phyloP scores from a whole-genome alignment of 2,113 vertebrate species.

The Megaptera novaeangliae region DNA sequence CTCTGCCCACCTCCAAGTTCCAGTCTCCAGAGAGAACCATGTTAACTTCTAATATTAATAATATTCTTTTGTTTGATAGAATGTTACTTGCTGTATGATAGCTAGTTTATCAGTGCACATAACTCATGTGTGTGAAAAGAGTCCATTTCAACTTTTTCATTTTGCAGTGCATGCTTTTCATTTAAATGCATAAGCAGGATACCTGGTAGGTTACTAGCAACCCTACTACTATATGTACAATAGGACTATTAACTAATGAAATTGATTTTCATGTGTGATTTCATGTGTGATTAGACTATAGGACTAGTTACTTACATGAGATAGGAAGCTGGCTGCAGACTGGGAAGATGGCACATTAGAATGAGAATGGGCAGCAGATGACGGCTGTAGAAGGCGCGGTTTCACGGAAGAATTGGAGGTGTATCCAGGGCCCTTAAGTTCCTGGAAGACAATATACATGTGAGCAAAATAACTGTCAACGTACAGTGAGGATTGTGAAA shows the following conservation, averaged over 20 bases:
- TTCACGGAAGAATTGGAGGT: constrained; percentile 39
- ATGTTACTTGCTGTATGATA: not conserved
- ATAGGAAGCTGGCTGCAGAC: constrained; percentile 52
- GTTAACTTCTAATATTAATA: not conserved
- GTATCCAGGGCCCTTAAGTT: constrained; percentile 82
- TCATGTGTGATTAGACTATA: not conserved
- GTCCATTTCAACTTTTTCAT: not conserved
- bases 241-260: not conserved
- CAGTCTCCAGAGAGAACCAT: not conserved
- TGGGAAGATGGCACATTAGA: constrained; percentile 59
- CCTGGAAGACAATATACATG: constrained; percentile 75
- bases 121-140: not conserved
- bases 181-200: not conserved
- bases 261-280: not conserved
- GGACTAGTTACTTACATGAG: constrained; percentile 63
- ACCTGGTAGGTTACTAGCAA: not conserved
- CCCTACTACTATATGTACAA: not conserved
- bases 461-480: not conserved
- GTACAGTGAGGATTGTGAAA: not conserved
- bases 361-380: not conserved
- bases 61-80: not conserved
- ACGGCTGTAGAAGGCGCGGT: constrained; percentile 2
- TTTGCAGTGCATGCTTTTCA: not conserved
- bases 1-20: not conserved
- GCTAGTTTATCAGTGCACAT: not conserved